Evolutionary conservation across 1,140 invertebrate species (phyloP).

Genomic region (Drosophila takahashii): DNA sequence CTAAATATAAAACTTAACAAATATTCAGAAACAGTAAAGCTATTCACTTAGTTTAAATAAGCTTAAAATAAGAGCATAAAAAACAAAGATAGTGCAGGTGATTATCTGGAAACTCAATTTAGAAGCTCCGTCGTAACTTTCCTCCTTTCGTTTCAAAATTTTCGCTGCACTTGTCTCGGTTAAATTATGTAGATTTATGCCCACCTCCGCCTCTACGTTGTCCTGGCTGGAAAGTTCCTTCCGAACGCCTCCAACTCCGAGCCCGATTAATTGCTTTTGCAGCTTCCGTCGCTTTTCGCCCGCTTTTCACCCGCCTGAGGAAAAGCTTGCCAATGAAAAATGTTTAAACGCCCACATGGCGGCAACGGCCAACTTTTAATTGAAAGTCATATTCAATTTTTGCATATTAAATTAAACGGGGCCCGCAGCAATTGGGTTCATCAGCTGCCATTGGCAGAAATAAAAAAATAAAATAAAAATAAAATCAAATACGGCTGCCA

Average conservation of each 20-base stretch:
- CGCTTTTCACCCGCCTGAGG: slow-evolving; percentile 40
- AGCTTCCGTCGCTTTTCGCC: slow-evolving; percentile 27
- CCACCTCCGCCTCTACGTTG: slow-evolving; percentile 52
- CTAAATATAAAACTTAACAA: too few relatives aligned
- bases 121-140: background rate
- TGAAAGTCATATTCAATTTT: slow-evolving; percentile 81
- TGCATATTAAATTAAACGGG: slow-evolving; percentile 68
- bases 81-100: background rate
- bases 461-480: background rate
- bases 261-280: slow-evolving; percentile 71
- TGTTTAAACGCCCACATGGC: slow-evolving; percentile 37
- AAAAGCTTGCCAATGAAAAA: slow-evolving; percentile 39
- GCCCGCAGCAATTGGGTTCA: slow-evolving; percentile 34
- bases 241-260: slow-evolving; percentile 12
- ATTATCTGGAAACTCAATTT: background rate
- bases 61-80: background rate
- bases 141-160: slow-evolving; percentile 23
- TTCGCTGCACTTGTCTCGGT: slow-evolving; percentile 39
- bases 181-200: slow-evolving; percentile 78
- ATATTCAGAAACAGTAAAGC: too few relatives aligned
- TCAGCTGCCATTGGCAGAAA: slow-evolving; percentile 30
- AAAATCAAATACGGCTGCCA: slow-evolving; percentile 4
- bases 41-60: too few relatives aligned
- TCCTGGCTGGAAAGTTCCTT: slow-evolving; percentile 30
- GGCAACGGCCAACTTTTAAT: slow-evolving; percentile 66